phyloP scores from a whole-genome alignment of 2,113 vertebrate genomes.

The Solenodon paradoxus region DNA sequence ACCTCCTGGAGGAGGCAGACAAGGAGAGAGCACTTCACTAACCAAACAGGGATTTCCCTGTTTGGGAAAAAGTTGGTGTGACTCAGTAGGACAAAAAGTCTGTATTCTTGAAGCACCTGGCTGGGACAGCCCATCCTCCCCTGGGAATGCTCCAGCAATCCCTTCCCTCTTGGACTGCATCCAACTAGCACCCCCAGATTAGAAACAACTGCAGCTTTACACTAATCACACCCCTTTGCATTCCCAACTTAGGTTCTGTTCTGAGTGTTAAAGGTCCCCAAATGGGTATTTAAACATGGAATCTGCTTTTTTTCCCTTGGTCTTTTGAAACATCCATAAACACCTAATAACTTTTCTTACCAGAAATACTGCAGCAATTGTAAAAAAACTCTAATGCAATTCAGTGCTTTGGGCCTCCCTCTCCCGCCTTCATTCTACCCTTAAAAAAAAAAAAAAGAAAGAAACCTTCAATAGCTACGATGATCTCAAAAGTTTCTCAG shows the following conservation, averaged over 20 bases:
- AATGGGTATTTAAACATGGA: constrained; percentile 68
- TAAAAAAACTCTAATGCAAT: constrained; percentile 44
- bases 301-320: constrained; percentile 55
- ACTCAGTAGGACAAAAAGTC: neutral
- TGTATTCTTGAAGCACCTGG: neutral
- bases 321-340: constrained; percentile 78
- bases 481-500: constrained; percentile 32
- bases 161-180: constrained; percentile 2
- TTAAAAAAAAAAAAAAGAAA: constrained; percentile 35
- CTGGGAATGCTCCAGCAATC: neutral
- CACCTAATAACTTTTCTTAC: constrained; percentile 80
- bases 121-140: neutral
- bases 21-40: neutral
- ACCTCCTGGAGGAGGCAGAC: neutral
- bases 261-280: constrained; percentile 71
- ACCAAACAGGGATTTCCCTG: neutral
- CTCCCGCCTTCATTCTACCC: neutral
- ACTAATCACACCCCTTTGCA: constrained; percentile 34
- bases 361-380: constrained; percentile 73
- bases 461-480: constrained; percentile 8
- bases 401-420: neutral
- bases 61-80: neutral
- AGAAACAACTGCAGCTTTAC: constrained; percentile 34
- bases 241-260: constrained; percentile 67
- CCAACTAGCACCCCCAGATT: neutral